Evolutionary conservation across 1,140 invertebrate genomes (phyloP).

Genomic region (Parasteatoda tepidariorum): DNA sequence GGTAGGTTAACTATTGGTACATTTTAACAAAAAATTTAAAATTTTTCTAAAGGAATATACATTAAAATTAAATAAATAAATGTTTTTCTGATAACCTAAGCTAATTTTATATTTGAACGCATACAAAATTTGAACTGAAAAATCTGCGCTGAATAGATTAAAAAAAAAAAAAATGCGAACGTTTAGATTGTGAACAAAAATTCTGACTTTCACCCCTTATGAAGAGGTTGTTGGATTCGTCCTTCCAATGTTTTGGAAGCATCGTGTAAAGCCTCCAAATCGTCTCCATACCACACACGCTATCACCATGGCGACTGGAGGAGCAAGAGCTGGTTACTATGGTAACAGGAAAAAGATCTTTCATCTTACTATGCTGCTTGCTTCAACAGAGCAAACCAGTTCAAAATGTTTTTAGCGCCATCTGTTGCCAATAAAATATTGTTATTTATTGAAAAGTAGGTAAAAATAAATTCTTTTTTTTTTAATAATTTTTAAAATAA

Average conservation of each 20-base stretch:
- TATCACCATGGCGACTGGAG: slow-evolving; percentile 33
- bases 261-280: slow-evolving; percentile 31
- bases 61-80: too few species aligned
- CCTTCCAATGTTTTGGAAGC: slow-evolving; percentile 48
- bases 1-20: too few species aligned
- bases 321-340: slow-evolving; percentile 52
- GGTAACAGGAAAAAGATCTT: slow-evolving; percentile 40
- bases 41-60: too few species aligned
- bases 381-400: slow-evolving; percentile 1
- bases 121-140: too few species aligned
- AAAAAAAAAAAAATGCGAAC: too few species aligned
- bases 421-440: not conserved
- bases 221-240: not conserved
- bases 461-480: too few species aligned
- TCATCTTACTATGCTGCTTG: slow-evolving; percentile 14
- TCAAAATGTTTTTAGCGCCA: slow-evolving; percentile 2
- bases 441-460: too few species aligned
- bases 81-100: too few species aligned
- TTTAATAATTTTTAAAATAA: too few species aligned
- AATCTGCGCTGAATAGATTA: too few species aligned
- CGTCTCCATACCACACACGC: slow-evolving; percentile 43
- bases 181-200: not conserved
- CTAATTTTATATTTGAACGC: too few species aligned
- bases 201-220: slow-evolving; percentile 7
- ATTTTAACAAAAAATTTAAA: too few species aligned